phyloP scores from a whole-genome alignment of 2,113 vertebrate genomes.

The Chaetops frenatus region DNA sequence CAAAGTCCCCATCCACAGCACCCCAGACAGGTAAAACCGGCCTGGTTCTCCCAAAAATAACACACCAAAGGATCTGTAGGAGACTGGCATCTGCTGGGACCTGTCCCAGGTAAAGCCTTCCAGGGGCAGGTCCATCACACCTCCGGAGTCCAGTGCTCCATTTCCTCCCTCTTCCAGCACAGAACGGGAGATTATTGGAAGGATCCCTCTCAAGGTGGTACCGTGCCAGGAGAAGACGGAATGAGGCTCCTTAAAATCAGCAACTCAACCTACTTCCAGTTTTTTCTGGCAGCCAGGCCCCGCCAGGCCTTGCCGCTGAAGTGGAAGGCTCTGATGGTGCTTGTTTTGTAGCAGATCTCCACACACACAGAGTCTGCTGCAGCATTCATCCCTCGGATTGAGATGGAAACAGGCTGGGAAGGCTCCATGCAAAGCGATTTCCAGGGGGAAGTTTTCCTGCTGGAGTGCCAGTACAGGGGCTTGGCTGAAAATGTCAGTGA shows the following conservation, averaged over 20 bases:
- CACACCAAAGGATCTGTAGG: background rate
- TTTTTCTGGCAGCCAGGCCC: background rate
- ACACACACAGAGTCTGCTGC: background rate
- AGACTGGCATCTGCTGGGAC: background rate
- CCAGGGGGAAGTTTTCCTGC: background rate
- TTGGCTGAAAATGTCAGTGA: background rate
- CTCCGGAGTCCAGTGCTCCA: background rate
- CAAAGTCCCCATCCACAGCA: background rate
- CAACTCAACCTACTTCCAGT: background rate
- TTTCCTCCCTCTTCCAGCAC: background rate
- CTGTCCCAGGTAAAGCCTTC: background rate
- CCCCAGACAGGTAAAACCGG: background rate
- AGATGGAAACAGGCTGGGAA: background rate
- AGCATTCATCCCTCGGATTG: background rate
- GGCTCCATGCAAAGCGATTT: background rate
- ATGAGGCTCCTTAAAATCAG: background rate
- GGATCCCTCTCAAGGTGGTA: too few relatives aligned
- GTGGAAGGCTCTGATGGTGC: fast-evolving
- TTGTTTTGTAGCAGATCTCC: background rate
- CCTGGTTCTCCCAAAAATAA: background rate
- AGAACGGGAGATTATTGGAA: fast-evolving
- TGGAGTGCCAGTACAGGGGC: background rate
- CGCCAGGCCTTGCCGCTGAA: fast-evolving
- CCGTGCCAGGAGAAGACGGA: background rate
- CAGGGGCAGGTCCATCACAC: background rate